A percentile compares a stretch with the other conserved stretches of the same genome.
These are phyloP conservation scores for Catharus bicknelli DNA, from an alignment of 2,113 vertebrate species.

Conservation along the genomic window DNA sequence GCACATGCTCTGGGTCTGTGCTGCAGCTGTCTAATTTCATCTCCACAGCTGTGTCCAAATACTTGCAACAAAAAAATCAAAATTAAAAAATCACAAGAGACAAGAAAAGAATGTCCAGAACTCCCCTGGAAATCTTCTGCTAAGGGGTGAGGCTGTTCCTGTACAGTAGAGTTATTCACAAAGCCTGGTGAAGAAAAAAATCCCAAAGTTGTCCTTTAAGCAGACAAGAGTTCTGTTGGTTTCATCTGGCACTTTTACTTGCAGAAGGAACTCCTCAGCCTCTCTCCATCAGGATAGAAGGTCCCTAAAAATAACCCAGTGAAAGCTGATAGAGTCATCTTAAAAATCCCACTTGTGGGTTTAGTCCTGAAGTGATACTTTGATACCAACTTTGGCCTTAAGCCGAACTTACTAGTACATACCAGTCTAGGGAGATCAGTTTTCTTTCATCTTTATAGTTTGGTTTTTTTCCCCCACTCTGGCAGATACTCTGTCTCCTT, in stretches of 20 bases:
- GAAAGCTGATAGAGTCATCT: not conserved
- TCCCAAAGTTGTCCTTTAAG: rapidly evolving
- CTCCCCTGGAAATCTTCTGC: not conserved
- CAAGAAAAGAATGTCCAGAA: not conserved
- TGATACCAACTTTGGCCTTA: not conserved
- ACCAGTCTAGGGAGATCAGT: not conserved
- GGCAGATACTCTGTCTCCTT: not conserved
- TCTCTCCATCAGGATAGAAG: not conserved
- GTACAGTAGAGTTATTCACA: not conserved
- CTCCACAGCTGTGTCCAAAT: not conserved
- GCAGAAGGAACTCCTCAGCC: not conserved
- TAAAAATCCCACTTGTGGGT: not conserved
- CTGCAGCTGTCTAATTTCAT: not conserved
- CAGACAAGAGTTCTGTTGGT: not conserved
- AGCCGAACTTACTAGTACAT: not conserved
- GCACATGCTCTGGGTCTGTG: not conserved
- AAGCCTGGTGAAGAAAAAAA: rapidly evolving
- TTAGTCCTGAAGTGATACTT: not conserved
- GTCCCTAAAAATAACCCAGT: not conserved
- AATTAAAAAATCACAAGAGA: not conserved
- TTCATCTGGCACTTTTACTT: not conserved
- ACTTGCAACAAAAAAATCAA: not conserved
- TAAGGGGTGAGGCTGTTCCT: not conserved
- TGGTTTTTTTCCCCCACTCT: not conserved
- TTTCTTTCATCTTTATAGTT: not conserved